Conservation (phyloP, 2,113 vertebrate species). For the Notiomystis cincta region DNA sequence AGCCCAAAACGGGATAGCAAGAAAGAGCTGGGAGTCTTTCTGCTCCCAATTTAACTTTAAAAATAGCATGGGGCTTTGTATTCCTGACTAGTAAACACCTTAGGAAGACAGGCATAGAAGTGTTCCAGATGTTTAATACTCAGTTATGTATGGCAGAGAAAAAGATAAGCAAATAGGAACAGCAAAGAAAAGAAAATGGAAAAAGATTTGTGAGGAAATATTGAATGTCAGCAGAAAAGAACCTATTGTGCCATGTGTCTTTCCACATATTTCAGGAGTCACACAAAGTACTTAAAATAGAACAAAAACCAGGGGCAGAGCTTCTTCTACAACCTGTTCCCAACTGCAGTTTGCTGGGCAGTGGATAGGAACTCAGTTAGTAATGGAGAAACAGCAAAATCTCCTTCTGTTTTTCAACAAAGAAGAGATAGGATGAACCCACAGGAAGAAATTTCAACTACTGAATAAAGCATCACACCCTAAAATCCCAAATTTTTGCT, state of each 20-base stretch:
- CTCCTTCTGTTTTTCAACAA: not conserved
- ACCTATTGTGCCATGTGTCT: not conserved
- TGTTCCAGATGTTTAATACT: not conserved
- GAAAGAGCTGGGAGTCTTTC: not conserved
- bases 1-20: not conserved
- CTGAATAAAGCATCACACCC: not conserved
- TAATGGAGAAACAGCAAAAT: not conserved
- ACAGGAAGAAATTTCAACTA: not conserved
- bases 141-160: not conserved
- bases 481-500: not conserved
- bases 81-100: not conserved
- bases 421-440: not conserved
- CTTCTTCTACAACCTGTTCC: not conserved
- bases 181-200: not conserved
- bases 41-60: not conserved
- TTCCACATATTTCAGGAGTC: not conserved
- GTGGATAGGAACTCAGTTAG: not conserved
- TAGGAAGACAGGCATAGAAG: not conserved
- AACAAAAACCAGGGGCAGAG: not conserved
- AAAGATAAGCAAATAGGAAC: not conserved
- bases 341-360: not conserved
- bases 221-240: not conserved
- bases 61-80: not conserved
- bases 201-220: not conserved
- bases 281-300: not conserved